Conservation (phyloP, 2,888 invertebrate genomes). For the Chydorus sphaericus region DNA sequence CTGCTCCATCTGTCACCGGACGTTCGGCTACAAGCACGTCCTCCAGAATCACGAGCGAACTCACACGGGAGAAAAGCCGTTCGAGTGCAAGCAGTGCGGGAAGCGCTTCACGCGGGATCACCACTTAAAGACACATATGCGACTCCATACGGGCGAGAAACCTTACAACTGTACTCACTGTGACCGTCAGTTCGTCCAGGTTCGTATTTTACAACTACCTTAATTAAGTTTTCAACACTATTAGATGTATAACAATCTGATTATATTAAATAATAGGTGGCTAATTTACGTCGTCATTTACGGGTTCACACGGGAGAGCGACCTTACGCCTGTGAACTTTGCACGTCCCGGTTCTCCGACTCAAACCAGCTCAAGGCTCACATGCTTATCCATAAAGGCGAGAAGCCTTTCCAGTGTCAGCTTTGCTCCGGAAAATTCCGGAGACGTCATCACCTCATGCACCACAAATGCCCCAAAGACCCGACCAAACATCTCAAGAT, state of each 20-base stretch:
- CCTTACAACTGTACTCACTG: constrained; percentile 85
- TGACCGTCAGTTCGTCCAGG: constrained; percentile 81
- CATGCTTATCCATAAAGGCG: constrained; percentile 72
- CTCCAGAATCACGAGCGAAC: constrained; percentile 87
- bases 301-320: constrained; percentile 84
- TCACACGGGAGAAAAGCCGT: constrained; percentile 87
- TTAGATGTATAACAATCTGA: neutral
- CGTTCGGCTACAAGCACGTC: constrained; percentile 87
- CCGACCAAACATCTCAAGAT: constrained; percentile 15
- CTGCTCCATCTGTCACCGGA: constrained; percentile 71
- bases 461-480: constrained; percentile 57
- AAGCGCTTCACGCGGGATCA: constrained; percentile 86
- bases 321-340: constrained; percentile 73
- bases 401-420: constrained; percentile 72
- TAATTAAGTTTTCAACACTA: no score
- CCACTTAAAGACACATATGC: constrained; percentile 82
- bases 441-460: constrained; percentile 68
- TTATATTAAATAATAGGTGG: constrained; percentile 31
- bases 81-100: constrained; percentile 79
- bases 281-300: constrained; percentile 72
- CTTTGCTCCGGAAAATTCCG: constrained; percentile 66
- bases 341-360: constrained; percentile 74
- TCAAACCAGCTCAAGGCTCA: constrained; percentile 86
- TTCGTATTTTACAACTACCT: no score
- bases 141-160: constrained; percentile 83